Percentiles rank a stretch among this genome's conserved stretches.
Conservation (phyloP, 2,888 invertebrate genomes). For the Serripes groenlandicus region DNA sequence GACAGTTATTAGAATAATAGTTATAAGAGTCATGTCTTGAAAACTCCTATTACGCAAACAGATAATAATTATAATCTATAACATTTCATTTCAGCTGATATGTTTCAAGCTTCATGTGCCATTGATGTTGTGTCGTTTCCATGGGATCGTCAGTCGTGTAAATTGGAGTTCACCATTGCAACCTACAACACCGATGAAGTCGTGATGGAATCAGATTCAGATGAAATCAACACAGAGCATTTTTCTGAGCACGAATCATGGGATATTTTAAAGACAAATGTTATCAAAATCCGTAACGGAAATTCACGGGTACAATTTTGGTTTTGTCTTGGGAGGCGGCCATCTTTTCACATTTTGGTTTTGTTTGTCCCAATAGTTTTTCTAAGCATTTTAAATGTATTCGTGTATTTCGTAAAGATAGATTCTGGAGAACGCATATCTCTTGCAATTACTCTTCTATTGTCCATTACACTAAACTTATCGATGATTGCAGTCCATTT, state of each 20-base stretch:
- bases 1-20: too few species aligned
- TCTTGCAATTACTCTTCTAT: constrained; percentile 37
- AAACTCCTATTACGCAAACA: too few species aligned
- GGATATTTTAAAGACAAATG: neutral
- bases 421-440: constrained; percentile 47
- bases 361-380: constrained; percentile 36
- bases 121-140: constrained; percentile 46
- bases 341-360: constrained; percentile 29
- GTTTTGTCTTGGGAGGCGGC: constrained; percentile 27
- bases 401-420: constrained; percentile 38
- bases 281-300: neutral
- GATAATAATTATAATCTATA: too few species aligned
- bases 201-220: neutral
- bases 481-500: constrained; percentile 25
- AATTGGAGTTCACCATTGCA: constrained; percentile 23
- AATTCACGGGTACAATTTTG: constrained; percentile 19
- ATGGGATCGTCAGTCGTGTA: constrained; percentile 46
- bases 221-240: neutral
- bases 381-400: constrained; percentile 29
- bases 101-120: constrained; percentile 32
- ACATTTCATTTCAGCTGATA: constrained; percentile 35
- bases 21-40: too few species aligned
- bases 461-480: constrained; percentile 37
- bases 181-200: constrained; percentile 19
- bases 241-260: neutral